Evolutionary conservation across 2,888 invertebrate genomes (phyloP).

Genomic region (Orchesella flavescens): DNA sequence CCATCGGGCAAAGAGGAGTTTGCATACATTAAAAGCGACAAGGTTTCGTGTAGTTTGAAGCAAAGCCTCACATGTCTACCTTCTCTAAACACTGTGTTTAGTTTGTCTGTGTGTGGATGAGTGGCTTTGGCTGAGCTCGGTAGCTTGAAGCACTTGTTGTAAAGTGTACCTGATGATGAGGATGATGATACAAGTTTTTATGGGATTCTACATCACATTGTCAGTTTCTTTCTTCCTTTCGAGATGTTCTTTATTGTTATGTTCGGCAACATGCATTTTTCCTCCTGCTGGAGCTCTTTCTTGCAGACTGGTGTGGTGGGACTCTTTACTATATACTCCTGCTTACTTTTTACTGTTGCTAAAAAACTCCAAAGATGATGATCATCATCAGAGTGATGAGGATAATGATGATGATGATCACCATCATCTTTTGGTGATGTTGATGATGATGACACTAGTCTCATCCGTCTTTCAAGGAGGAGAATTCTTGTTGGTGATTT

Average conservation of each 20-base stretch:
- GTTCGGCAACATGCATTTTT: conserved; percentile 10
- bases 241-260: conserved; percentile 32
- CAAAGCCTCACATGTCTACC: too few species aligned
- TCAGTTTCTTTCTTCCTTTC: conserved; percentile 16
- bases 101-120: too few species aligned
- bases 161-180: conserved; percentile 42
- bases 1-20: background rate
- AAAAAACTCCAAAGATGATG: conserved; percentile 44
- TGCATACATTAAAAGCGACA: too few species aligned
- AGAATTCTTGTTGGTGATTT: background rate
- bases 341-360: conserved; percentile 28
- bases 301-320: background rate
- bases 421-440: conserved; percentile 33
- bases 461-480: conserved; percentile 22
- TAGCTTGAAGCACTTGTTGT: conserved; percentile 45
- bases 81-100: too few species aligned
- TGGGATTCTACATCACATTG: conserved; percentile 25
- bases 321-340: conserved; percentile 14
- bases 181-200: conserved; percentile 55
- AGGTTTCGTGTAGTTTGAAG: too few species aligned
- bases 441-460: conserved; percentile 49
- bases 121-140: conserved; percentile 16
- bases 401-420: conserved; percentile 53
- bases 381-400: conserved; percentile 20
- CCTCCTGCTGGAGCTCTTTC: background rate